Evolutionary conservation across 2,113 vertebrate species (phyloP).

Genomic region (Rhinogobius similis): DNA sequence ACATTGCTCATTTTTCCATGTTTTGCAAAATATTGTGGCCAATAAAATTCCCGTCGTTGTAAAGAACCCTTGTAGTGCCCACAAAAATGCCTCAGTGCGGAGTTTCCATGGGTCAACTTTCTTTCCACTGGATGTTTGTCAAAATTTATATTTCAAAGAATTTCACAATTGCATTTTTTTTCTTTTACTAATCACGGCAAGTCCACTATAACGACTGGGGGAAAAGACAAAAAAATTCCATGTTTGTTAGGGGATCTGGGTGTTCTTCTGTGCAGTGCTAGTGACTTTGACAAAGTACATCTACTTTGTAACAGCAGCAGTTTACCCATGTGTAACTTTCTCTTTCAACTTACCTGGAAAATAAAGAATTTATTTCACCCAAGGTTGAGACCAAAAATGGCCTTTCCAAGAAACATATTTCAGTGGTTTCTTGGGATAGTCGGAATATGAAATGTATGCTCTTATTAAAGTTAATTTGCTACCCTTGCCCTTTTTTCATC

Average conservation of each 20-base stretch:
- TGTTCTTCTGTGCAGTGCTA: too few species aligned
- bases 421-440: conserved; percentile 51
- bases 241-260: conserved; percentile 31
- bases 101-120: conserved; percentile 59
- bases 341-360: conserved; percentile 50
- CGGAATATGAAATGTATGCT: conserved; percentile 47
- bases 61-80: conserved; percentile 46
- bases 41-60: conserved; percentile 37
- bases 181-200: conserved; percentile 55
- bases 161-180: conserved; percentile 38
- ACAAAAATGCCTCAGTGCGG: conserved; percentile 63
- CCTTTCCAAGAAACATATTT: conserved; percentile 44
- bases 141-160: conserved; percentile 46
- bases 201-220: conserved; percentile 52
- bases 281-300: not conserved
- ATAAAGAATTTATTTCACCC: conserved; percentile 26
- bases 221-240: conserved; percentile 49
- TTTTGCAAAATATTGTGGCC: conserved; percentile 26
- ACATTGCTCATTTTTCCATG: conserved; percentile 20
- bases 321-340: conserved; percentile 27
- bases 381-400: conserved; percentile 48
- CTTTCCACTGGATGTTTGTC: conserved; percentile 57
- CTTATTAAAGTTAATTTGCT: conserved; percentile 31
- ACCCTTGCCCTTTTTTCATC: conserved; percentile 37
- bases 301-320: conserved; percentile 14